A percentile compares a stretch with the other conserved stretches of the same genome.
Conservation (phyloP, 2,113 vertebrate species). For the Sminthopsis crassicaudata region DNA sequence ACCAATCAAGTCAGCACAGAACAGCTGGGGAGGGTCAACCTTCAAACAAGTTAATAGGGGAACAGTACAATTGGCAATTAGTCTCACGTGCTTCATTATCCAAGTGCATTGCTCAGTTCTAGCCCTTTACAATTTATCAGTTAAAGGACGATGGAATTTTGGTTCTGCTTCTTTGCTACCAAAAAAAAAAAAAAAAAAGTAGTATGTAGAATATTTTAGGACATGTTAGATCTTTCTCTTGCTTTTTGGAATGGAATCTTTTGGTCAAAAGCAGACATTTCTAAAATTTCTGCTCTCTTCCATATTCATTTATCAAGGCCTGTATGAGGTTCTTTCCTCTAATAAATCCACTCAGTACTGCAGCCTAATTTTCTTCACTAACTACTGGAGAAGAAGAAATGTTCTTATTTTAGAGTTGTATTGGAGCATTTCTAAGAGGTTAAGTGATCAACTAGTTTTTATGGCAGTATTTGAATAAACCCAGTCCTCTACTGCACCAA, state of each 20-base stretch:
- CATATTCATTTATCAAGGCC: background rate
- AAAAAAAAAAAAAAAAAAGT: background rate
- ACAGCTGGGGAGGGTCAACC: no score
- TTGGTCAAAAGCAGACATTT: background rate
- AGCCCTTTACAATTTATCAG: no score
- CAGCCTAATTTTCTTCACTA: background rate
- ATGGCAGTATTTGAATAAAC: background rate
- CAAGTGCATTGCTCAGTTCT: no score
- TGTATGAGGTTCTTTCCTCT: background rate
- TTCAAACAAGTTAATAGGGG: no score
- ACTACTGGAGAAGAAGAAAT: background rate
- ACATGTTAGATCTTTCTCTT: background rate
- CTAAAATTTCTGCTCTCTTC: background rate
- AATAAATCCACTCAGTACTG: background rate
- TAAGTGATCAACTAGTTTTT: background rate
- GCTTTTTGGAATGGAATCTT: background rate
- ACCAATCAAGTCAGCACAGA: no score
- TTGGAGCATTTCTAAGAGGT: background rate
- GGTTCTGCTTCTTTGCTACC: background rate
- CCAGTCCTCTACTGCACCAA: background rate
- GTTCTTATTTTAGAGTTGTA: background rate
- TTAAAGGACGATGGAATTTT: background rate
- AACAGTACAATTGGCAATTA: no score
- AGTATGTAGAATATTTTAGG: background rate
- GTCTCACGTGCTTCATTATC: no score